Base-by-base conservation (phyloP, 2,888 invertebrate genomes). In the Stenichneumon culpator region DNA sequence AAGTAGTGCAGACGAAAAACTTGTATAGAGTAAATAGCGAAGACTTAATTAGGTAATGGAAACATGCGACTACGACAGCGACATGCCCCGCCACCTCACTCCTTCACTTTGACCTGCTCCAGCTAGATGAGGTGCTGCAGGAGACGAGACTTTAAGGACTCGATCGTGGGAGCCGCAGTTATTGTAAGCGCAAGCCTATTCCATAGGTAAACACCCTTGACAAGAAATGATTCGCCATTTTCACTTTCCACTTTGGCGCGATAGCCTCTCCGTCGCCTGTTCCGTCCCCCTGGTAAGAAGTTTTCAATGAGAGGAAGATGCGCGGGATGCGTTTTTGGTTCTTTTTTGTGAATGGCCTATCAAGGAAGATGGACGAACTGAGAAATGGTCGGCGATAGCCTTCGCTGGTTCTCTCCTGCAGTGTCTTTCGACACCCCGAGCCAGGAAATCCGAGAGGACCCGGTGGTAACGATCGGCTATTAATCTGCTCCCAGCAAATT, bases 391-490 rank as follows among this genome's bases (percentile, higher is more conserved):
- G 32, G 60, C 44, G n/a, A 79, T 52, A 68, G 74, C 47, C 75
- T 60, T 69, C 50, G 39, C 9, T 5, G 50, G 50, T 32, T 16
- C 36, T 19, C 54, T 86, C 84, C 85, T 82, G 83, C 75, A 60
- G 57, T 74, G 84, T 83, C 80, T 80, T 84, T 77, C 82, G 63
- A 68, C 79, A 79, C 69, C 70, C 73, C 77, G 87, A 87, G 89
- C 88, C 89, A 88, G 84, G 87, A 88, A 87, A 90, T 91, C 90
- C 89, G 89, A 88, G 90, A 82, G 86, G 87, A 87, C 86, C 70
- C 25, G 78, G 74, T 39, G 79, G 85, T 87, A 84, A 84, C 79
- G 86, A 85, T 86, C 80, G 80, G 82, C 84, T 72, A 86, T 86
- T 74, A 70, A 70, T 86, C 80, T 79, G 39, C 57, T 72, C 73